Conservation (phyloP, 1,140 invertebrate genomes). For the Bombus vancouverensis region DNA sequence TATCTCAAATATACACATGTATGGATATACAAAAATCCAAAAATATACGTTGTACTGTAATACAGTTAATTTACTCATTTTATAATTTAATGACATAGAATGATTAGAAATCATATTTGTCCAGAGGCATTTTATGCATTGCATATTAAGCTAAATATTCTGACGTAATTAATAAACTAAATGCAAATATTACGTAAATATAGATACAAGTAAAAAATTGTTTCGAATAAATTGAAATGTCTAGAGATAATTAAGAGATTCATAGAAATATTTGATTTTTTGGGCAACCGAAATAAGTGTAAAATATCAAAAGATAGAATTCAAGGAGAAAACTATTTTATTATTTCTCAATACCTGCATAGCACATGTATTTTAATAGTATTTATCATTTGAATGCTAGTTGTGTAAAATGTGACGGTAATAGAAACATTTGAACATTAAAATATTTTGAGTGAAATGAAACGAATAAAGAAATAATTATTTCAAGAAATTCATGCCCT, state of each 20-base stretch:
- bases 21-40: too few relatives aligned
- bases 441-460: not conserved
- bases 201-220: not conserved
- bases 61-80: too few relatives aligned
- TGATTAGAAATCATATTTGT: too few relatives aligned
- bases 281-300: not conserved
- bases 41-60: too few relatives aligned
- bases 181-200: not conserved
- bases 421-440: conserved; percentile 13
- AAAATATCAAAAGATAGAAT: conserved; percentile 1
- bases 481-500: too few relatives aligned
- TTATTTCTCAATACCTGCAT: not conserved
- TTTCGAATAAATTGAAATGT: not conserved
- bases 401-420: not conserved
- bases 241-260: not conserved
- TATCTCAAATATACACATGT: too few relatives aligned
- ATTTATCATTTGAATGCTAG: not conserved
- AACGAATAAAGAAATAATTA: too few relatives aligned
- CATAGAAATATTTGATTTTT: not conserved
- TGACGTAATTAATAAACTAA: too few relatives aligned
- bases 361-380: not conserved
- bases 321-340: not conserved
- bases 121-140: too few relatives aligned
- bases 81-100: too few relatives aligned
- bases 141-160: too few relatives aligned